Conservation (phyloP, 2,888 invertebrate species). For the Helobdella robusta region DNA sequence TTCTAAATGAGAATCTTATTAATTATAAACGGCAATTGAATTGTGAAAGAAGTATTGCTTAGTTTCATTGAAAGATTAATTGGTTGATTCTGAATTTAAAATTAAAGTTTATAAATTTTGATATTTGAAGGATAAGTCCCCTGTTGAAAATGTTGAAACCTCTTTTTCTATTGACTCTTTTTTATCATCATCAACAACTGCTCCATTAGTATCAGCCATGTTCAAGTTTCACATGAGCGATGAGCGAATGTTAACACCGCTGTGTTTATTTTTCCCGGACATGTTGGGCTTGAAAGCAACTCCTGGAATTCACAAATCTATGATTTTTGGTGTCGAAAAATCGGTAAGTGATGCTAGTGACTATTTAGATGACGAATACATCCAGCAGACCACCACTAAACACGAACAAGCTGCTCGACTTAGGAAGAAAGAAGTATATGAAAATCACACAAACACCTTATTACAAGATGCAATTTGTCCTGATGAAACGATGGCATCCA, state of each 20-base stretch:
- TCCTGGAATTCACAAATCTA: constrained; percentile 58
- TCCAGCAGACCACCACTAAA: constrained; percentile 69
- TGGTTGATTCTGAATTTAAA: too few relatives aligned
- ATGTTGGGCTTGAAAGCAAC: constrained; percentile 58
- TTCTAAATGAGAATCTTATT: background rate
- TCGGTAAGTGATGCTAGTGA: constrained; percentile 75
- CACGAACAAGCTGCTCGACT: constrained; percentile 37
- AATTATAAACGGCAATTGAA: too few relatives aligned
- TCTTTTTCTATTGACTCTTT: too few relatives aligned
- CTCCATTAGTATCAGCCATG: background rate
- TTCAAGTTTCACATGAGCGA: constrained; percentile 60
- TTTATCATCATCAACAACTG: background rate
- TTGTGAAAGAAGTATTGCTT: too few relatives aligned
- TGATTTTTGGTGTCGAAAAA: constrained; percentile 32
- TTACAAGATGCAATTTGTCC: constrained; percentile 37
- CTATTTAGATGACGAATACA: constrained; percentile 82
- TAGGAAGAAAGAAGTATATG: constrained; percentile 30
- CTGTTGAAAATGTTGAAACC: too few relatives aligned
- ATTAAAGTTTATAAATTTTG: too few relatives aligned
- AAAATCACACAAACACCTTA: constrained; percentile 26
- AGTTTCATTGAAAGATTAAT: too few relatives aligned
- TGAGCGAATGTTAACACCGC: constrained; percentile 80
- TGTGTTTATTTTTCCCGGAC: constrained; percentile 76
- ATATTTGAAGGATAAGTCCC: too few relatives aligned
- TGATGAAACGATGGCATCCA: constrained; percentile 39